Conservation (phyloP, 1,140 invertebrate genomes). For the Steinernema feltiae region DNA sequence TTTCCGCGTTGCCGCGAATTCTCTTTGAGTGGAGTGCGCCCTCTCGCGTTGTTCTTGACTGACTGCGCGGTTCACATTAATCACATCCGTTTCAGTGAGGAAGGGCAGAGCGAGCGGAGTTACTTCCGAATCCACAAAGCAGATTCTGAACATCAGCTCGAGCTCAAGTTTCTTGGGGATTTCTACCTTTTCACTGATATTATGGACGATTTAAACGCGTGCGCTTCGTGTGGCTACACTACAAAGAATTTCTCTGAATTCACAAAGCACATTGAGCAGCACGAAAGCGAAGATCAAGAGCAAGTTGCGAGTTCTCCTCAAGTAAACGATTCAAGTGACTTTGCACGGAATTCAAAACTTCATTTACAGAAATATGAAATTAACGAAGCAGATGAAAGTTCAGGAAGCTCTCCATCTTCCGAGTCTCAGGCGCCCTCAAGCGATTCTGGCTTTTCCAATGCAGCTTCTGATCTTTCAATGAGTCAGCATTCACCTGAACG, state of each 20-base stretch:
- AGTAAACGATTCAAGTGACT: background rate
- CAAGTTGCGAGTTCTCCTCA: conserved; percentile 5
- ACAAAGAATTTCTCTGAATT: conserved; percentile 30
- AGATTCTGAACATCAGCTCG: no score
- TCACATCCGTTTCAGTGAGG: background rate
- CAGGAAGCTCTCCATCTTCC: background rate
- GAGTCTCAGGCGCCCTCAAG: background rate
- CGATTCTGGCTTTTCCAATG: background rate
- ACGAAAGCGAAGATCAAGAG: conserved; percentile 19
- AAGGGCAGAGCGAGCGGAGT: background rate
- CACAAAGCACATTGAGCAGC: conserved; percentile 33
- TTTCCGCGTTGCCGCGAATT: background rate
- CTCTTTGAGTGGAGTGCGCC: background rate
- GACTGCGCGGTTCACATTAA: background rate
- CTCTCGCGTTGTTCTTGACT: background rate
- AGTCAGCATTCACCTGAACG: conserved; percentile 18
- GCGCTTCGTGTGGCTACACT: conserved; percentile 35
- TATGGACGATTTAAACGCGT: conserved; percentile 38
- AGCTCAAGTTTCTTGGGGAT: no score
- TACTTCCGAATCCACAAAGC: background rate
- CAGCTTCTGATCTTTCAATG: background rate
- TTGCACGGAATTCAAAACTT: conserved; percentile 2
- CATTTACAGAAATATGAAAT: conserved; percentile 21
- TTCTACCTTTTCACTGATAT: no score
- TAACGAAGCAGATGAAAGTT: background rate